A percentile compares a stretch with the other conserved stretches of the same genome.
Conservation (phyloP, 2,797 vertebrate genomes). For the Brachyalestes nurse region DNA sequence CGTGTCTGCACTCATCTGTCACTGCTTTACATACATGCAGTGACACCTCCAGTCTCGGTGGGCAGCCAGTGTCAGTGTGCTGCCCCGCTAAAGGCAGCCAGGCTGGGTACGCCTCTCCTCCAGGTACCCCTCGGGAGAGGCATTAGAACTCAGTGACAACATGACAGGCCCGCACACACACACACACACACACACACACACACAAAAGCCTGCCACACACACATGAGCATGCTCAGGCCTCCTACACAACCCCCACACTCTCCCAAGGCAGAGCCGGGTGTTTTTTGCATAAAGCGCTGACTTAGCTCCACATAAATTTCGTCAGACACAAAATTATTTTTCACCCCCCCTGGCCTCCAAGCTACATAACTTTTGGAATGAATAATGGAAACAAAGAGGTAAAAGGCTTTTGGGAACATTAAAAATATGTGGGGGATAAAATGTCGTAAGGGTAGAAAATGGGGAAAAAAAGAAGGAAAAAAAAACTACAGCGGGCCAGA, state of each 20-base stretch:
- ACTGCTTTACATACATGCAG: slow-evolving; percentile 81
- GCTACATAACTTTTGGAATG: slow-evolving; percentile 79
- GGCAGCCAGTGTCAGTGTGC: slow-evolving; percentile 80
- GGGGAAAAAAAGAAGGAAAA: slow-evolving; percentile 3
- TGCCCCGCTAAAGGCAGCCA: slow-evolving; percentile 79
- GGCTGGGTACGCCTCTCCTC: slow-evolving; percentile 79
- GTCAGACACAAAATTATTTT: slow-evolving; percentile 78
- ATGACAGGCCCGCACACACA: slow-evolving; percentile 74
- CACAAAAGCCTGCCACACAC: slow-evolving; percentile 33
- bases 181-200: slow-evolving; percentile 46
- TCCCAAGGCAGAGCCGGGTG: slow-evolving; percentile 73
- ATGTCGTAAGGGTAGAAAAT: slow-evolving; percentile 43
- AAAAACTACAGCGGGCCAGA: slow-evolving; percentile 31
- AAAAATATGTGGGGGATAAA: slow-evolving; percentile 54
- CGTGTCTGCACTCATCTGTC: slow-evolving; percentile 85
- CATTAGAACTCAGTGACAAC: slow-evolving; percentile 82
- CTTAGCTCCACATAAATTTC: slow-evolving; percentile 76
- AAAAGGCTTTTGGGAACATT: slow-evolving; percentile 56
- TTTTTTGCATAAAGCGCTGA: slow-evolving; percentile 79
- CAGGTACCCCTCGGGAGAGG: slow-evolving; percentile 83
- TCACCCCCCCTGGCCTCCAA: slow-evolving; percentile 75
- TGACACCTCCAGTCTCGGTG: slow-evolving; percentile 83
- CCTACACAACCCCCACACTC: slow-evolving; percentile 70
- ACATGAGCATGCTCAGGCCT: slow-evolving; percentile 59
- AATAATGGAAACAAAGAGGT: slow-evolving; percentile 83